These are phyloP conservation scores for Cyprinodon brontotheroides DNA, from an alignment of 2,113 vertebrate species.

Conservation along the genomic window DNA sequence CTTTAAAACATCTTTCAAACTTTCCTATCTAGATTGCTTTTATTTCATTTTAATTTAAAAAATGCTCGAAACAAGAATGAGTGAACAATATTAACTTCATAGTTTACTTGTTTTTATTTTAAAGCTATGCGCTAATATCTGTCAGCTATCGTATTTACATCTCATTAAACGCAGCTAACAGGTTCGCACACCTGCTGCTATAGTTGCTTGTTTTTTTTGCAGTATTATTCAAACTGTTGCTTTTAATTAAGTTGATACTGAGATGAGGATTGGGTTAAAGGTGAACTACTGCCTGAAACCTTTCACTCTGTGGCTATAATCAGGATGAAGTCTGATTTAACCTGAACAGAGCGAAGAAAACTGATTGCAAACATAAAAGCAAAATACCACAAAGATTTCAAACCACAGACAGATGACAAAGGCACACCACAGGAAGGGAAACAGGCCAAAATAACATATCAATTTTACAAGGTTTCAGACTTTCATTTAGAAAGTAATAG, in stretches of 20 bases:
- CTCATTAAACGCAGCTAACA: too few species aligned
- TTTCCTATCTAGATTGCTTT: too few species aligned
- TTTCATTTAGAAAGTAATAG: conserved; percentile 10
- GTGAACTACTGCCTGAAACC: too few species aligned
- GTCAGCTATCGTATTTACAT: background rate
- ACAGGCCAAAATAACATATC: background rate
- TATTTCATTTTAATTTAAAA: too few species aligned
- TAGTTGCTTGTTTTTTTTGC: too few species aligned
- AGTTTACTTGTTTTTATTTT: background rate
- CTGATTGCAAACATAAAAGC: background rate
- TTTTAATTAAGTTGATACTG: too few species aligned
- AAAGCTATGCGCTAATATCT: background rate
- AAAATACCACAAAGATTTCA: background rate
- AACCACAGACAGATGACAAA: background rate
- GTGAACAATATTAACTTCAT: too few species aligned
- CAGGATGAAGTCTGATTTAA: background rate
- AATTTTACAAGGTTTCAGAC: background rate
- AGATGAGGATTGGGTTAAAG: too few species aligned
- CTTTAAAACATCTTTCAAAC: too few species aligned
- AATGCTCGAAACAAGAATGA: too few species aligned
- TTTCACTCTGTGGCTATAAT: background rate
- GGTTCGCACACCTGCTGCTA: too few species aligned
- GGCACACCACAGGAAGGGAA: background rate
- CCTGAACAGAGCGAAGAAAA: background rate
- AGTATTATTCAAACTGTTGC: too few species aligned